Conservation (phyloP, 2,888 invertebrate genomes). For the Caenorhabditis wallacei region DNA sequence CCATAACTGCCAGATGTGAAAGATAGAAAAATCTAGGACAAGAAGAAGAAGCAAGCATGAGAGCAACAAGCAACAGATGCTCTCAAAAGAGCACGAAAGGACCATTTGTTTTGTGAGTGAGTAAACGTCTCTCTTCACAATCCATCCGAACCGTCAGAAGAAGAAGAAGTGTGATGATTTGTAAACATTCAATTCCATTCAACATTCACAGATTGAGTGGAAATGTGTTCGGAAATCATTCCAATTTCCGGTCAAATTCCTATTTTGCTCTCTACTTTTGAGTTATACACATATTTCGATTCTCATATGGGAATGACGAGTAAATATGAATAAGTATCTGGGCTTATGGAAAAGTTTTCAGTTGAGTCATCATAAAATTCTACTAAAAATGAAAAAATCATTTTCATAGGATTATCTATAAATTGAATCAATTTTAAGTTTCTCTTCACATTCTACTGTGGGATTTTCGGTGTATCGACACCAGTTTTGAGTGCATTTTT, state of each 20-base stretch:
- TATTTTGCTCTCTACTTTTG: constrained; percentile 18
- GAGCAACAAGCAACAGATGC: constrained; percentile 49
- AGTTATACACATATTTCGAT: constrained; percentile 2
- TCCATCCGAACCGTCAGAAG: constrained; percentile 18
- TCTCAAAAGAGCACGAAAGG: constrained; percentile 21
- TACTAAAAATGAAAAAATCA: too few relatives aligned
- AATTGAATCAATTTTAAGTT: too few relatives aligned
- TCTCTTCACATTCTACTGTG: too few relatives aligned
- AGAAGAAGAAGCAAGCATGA: constrained; percentile 20
- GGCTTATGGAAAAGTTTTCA: too few relatives aligned
- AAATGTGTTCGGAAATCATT: constrained; percentile 34
- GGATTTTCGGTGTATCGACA: too few relatives aligned
- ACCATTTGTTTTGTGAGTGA: constrained; percentile 46
- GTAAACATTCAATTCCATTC: constrained; percentile 35
- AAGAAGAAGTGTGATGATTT: constrained; percentile 35
- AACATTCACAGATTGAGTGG: constrained; percentile 23
- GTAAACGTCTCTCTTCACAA: constrained; percentile 29
- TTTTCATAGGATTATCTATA: too few relatives aligned
- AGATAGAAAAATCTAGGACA: constrained; percentile 15
- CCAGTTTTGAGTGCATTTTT: too few relatives aligned
- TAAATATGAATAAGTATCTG: too few relatives aligned
- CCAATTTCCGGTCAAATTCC: constrained; percentile 37
- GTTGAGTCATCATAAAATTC: too few relatives aligned
- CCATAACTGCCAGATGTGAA: constrained; percentile 40
- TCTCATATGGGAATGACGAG: neutral